Evolutionary conservation across 2,888 invertebrate species (phyloP), one percentile per base, ranked within the genome.

Genomic region (Malthinus seriepunctatus): DNA sequence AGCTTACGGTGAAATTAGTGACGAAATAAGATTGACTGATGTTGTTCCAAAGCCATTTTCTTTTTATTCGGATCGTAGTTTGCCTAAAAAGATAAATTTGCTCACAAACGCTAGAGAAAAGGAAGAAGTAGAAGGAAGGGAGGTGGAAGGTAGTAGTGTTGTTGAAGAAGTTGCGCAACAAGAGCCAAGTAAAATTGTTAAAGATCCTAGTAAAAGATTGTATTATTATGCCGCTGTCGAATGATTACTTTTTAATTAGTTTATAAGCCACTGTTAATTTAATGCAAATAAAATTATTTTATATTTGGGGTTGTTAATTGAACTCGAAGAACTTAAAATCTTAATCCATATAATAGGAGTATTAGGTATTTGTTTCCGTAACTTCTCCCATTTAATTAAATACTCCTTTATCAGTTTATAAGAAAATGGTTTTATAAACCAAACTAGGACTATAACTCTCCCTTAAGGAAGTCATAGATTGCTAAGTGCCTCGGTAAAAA

Each of bases 191-290:
- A 69, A 74, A 63, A 71, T 60, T 32, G 37, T 77, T 49, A 78
- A 75, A 66, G 78, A 79, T 71, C 78, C 79, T 37, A 73, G 73
- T 57, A 75, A 75, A 65, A 69, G 78, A 65, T 68, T 76, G 63
- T 78, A 78, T 69, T 78, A 69, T 68, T 79, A 78, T 62, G 77
- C 76, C 46, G 70, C 71, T 42, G 56, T 69, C 62, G 69, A 68
- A 65, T 62, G 35, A 49, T 39, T 3, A 3, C 5, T 23, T 23
- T 23, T 33, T 54, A 42, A 42, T 42, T 4, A 23, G 23, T 8
- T 15, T 15, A 23, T 23, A 42, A 42, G 39, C 6, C 39, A 42
- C 39, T 42, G 39, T 42, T 42, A 42, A 42, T 42, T 42, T n/a
- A 15, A 42, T 23, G 23, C 39, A 42, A 42, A 42, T 42, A 42